Conservation (phyloP, 2,797 vertebrate species). For the Tragopan temminckii region DNA sequence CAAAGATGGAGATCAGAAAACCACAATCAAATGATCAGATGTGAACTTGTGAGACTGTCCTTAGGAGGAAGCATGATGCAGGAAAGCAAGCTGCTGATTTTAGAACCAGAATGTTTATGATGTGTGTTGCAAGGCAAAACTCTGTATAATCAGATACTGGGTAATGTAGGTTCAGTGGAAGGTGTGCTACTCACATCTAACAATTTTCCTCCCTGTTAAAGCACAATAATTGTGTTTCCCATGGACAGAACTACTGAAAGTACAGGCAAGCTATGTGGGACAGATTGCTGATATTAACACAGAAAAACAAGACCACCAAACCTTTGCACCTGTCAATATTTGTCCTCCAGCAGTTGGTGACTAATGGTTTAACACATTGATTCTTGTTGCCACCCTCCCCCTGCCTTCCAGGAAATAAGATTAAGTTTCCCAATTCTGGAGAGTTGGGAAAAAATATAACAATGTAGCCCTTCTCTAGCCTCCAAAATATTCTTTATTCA, state of each 20-base stretch:
- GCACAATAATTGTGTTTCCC: neutral
- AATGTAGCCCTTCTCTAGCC: neutral
- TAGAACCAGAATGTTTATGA: neutral
- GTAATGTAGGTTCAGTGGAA: neutral
- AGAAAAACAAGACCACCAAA: conserved; percentile 66
- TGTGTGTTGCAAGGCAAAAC: neutral
- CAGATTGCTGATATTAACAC: conserved; percentile 36
- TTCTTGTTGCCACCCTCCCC: conserved; percentile 46
- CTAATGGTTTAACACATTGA: conserved; percentile 62
- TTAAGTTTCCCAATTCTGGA: conserved; percentile 38
- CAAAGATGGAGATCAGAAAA: neutral
- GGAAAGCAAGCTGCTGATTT: neutral
- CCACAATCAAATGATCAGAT: neutral
- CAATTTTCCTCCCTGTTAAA: neutral
- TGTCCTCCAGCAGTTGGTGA: conserved; percentile 53
- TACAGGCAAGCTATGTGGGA: neutral
- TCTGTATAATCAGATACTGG: neutral
- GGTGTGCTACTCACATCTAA: neutral
- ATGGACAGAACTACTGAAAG: conserved; percentile 35
- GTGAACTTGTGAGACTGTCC: neutral
- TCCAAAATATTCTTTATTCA: conserved; percentile 41
- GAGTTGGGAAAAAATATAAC: neutral
- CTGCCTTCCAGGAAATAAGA: conserved; percentile 59
- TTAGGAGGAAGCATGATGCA: neutral
- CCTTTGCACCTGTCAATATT: conserved; percentile 76